A percentile compares a stretch with the other conserved stretches of the same genome.
Conservation (phyloP, 2,888 invertebrate genomes). For the Acronicta alni region DNA sequence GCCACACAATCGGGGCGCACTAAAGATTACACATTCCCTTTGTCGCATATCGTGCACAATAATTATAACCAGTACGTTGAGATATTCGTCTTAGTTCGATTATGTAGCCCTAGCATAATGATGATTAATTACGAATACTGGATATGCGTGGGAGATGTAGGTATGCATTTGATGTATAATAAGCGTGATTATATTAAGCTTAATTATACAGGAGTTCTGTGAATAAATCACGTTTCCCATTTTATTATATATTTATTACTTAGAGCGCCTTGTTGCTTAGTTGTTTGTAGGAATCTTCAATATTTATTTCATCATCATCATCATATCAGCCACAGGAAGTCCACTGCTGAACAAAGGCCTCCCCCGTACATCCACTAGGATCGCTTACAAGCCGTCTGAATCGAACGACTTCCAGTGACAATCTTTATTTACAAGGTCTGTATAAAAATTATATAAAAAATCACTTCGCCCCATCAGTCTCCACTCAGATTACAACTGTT, state of each 20-base stretch:
- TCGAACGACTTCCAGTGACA: too few species aligned
- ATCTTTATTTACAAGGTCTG: too few species aligned
- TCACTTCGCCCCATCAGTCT: too few species aligned
- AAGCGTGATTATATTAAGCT: slow-evolving; percentile 27
- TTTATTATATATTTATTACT: slow-evolving; percentile 30
- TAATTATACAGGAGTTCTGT: slow-evolving; percentile 31
- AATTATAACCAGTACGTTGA: not conserved
- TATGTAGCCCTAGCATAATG: not conserved
- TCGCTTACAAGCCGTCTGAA: too few species aligned
- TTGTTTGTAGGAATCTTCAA: not conserved
- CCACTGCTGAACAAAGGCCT: too few species aligned
- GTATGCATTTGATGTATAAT: slow-evolving; percentile 3
- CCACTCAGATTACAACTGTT: too few species aligned
- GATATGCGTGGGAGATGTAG: not conserved
- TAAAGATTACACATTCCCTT: not conserved
- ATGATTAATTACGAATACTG: not conserved
- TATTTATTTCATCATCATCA: too few species aligned
- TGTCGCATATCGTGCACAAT: not conserved
- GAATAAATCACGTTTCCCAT: slow-evolving; percentile 36
- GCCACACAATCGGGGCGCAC: not conserved
- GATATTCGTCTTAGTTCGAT: not conserved
- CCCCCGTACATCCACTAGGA: too few species aligned
- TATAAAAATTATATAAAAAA: too few species aligned
- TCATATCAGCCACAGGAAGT: too few species aligned
- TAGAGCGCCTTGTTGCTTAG: slow-evolving; percentile 3